Conservation (phyloP, 2,888 invertebrate genomes). For the Drosophila siamana region DNA sequence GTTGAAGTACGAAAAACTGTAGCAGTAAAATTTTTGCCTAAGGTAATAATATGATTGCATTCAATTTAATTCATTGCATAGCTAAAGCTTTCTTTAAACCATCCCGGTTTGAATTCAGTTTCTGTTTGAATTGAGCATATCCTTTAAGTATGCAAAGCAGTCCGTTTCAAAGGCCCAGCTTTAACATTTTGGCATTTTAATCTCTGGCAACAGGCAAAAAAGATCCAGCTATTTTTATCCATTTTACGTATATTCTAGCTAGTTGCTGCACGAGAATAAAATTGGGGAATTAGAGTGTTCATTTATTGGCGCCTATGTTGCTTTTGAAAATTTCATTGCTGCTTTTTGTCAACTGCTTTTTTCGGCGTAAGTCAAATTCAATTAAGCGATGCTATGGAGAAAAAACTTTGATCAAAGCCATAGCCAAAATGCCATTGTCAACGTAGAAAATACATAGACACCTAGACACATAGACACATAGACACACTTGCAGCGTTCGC, state of each 20-base stretch:
- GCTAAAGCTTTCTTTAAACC: background rate
- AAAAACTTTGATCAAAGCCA: slow-evolving; percentile 74
- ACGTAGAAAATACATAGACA: slow-evolving; percentile 28
- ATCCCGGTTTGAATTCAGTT: background rate
- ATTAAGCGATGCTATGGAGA: slow-evolving; percentile 58
- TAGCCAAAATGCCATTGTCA: slow-evolving; percentile 73
- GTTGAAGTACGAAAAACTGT: background rate
- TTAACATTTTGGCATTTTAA: background rate
- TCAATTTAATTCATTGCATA: background rate
- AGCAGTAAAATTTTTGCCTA: background rate
- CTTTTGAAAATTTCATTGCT: slow-evolving; percentile 40
- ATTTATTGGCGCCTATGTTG: slow-evolving; percentile 22
- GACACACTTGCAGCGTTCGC: slow-evolving; percentile 8
- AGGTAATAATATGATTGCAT: background rate
- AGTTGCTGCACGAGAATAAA: slow-evolving; percentile 14
- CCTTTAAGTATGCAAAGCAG: background rate
- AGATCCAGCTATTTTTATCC: background rate
- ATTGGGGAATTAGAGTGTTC: slow-evolving; percentile 17
- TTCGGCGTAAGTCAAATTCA: slow-evolving; percentile 65
- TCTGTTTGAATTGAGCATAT: background rate
- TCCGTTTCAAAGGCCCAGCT: slow-evolving; percentile 1
- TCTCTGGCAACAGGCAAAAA: background rate
- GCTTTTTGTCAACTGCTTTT: slow-evolving; percentile 7
- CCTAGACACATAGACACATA: slow-evolving; percentile 12
- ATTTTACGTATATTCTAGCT: background rate